These are phyloP conservation scores for Zygaena filipendulae DNA, from an alignment of 2,888 invertebrate species.

Conservation along the genomic window DNA sequence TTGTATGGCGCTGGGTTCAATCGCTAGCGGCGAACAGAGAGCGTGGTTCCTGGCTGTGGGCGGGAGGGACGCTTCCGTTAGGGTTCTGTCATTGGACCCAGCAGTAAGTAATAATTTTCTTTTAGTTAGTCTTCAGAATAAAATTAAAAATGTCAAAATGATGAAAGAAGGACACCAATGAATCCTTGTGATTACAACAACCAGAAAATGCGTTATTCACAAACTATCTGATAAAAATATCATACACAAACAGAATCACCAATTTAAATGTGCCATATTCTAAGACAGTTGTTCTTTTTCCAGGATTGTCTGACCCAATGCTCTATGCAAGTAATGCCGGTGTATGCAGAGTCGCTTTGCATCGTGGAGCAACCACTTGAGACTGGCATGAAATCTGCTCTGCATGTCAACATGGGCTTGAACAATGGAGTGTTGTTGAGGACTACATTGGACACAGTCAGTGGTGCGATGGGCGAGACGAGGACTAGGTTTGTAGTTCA, in stretches of 20 bases:
- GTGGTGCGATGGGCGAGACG: slow-evolving; percentile 97
- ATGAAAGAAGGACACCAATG: slow-evolving; percentile 68
- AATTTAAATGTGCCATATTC: no score
- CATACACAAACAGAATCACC: no score
- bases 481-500: slow-evolving; percentile 79
- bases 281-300: slow-evolving; percentile 18
- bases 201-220: slow-evolving; percentile 64
- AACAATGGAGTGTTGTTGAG: slow-evolving; percentile 95
- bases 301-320: slow-evolving; percentile 94
- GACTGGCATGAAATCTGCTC: slow-evolving; percentile 75
- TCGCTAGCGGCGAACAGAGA: slow-evolving; percentile 94
- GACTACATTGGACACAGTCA: slow-evolving; percentile 94
- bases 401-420: slow-evolving; percentile 96
- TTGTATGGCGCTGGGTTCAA: slow-evolving; percentile 97
- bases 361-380: slow-evolving; percentile 87
- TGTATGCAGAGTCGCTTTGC: slow-evolving; percentile 95
- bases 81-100: slow-evolving; percentile 97
- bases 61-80: slow-evolving; percentile 94
- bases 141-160: slow-evolving; percentile 26
- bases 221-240: slow-evolving; percentile 31
- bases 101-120: slow-evolving; percentile 63
- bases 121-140: no score
- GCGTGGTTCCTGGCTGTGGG: slow-evolving; percentile 97
- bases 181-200: slow-evolving; percentile 56
- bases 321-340: slow-evolving; percentile 96